These are phyloP conservation scores for Lagopus muta DNA, from an alignment of 2,113 vertebrate species.

Conservation along the genomic window DNA sequence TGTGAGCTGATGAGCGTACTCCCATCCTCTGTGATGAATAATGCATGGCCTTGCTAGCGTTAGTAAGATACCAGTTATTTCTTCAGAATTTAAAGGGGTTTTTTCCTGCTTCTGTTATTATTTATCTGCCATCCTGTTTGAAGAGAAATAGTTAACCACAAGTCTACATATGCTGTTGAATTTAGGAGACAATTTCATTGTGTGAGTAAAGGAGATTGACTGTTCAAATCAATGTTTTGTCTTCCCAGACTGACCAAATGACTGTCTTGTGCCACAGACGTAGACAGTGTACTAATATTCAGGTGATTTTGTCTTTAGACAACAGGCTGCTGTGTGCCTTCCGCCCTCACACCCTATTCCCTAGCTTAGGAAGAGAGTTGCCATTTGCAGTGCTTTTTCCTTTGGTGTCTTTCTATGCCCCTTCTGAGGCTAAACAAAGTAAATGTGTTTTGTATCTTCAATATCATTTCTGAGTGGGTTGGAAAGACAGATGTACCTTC, in stretches of 20 bases:
- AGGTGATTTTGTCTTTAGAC: not conserved
- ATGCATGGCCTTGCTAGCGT: constrained; percentile 11
- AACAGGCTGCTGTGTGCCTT: not conserved
- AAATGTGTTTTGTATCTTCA: accelerated
- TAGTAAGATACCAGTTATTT: constrained; percentile 20
- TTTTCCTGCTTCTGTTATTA: not conserved
- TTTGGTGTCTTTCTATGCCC: not conserved
- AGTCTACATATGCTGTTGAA: not conserved
- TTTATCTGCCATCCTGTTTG: not conserved
- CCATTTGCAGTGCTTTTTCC: not conserved
- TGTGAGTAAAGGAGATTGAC: not conserved
- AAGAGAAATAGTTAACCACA: not conserved
- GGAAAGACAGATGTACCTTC: not conserved
- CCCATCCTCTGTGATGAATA: not conserved
- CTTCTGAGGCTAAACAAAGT: too few relatives aligned
- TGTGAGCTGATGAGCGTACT: not conserved
- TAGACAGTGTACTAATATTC: not conserved
- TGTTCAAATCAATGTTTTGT: not conserved
- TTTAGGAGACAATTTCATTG: not conserved
- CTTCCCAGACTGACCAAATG: not conserved
- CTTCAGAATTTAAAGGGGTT: not conserved
- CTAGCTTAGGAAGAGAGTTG: not conserved
- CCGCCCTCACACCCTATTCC: too few relatives aligned
- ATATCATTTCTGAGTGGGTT: not conserved
- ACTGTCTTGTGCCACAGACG: not conserved